phyloP scores from a whole-genome alignment of 2,113 vertebrate species.

The Semnopithecus entellus region DNA sequence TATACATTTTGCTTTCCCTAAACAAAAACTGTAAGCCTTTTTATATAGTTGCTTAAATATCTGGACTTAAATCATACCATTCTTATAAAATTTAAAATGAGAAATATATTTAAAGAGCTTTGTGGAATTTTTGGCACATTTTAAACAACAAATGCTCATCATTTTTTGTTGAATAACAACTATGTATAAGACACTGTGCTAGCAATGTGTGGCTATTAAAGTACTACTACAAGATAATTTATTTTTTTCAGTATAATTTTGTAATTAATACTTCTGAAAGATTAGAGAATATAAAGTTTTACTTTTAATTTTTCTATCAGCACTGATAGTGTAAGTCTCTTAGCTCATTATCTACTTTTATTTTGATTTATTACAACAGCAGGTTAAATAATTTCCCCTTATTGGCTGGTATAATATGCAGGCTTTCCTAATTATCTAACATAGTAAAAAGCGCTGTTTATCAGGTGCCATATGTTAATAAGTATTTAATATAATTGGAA shows the following conservation, averaged over 20 bases:
- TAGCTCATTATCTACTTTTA: slow-evolving; percentile 5
- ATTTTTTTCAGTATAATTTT: slow-evolving; percentile 10
- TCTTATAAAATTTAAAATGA: neutral
- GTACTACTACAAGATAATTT: neutral
- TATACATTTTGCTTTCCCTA: neutral
- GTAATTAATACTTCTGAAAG: neutral
- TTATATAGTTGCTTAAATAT: neutral
- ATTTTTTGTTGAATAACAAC: slow-evolving; percentile 37
- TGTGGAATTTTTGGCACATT: neutral
- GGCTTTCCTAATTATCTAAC: neutral
- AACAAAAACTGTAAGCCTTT: neutral
- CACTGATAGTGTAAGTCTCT: neutral
- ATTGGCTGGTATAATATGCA: neutral
- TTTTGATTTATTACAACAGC: neutral
- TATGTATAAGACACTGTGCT: neutral
- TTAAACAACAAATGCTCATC: neutral
- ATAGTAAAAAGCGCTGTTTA: neutral
- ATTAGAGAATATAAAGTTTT: neutral
- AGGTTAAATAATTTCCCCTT: neutral
- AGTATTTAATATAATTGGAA: slow-evolving; percentile 56
- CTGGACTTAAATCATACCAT: neutral
- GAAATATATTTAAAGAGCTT: neutral
- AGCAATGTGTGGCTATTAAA: neutral
- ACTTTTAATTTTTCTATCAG: slow-evolving; percentile 1
- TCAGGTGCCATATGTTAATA: slow-evolving; percentile 41